Base-by-base conservation (phyloP, 2,888 invertebrate genomes). In the Campaea margaritaria region DNA sequence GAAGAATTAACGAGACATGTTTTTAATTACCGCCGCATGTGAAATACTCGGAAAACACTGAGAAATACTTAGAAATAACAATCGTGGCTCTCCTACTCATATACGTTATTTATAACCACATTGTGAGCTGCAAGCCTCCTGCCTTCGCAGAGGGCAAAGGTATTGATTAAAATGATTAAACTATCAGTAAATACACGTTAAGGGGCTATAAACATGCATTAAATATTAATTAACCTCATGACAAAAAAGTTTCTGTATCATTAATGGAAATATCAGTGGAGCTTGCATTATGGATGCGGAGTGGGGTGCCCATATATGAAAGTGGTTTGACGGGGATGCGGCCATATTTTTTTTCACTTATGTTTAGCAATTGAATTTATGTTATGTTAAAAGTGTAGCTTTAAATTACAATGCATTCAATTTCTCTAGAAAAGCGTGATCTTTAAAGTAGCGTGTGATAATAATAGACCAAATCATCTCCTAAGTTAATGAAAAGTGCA, bases 151-250 rank as follows among this genome's bases (percentile, higher is more conserved):
- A 68, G 50, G 51, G 56, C 49, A 61, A 62, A 47, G 49, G 67
- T 69, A 74, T 74, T 80, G 75, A 82, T 84, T 81, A 82, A 81
- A 84, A 81, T 84, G 82, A 85, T 83, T 78, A 81, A 85, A 79
- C 80, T 79, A 83, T 83, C 78, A 78, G 73, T 62, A 70, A 73
- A 75, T 80, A 81, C 81, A 81, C 79, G 82, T 83, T 82, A 76
- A 72, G 72, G 74, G 64, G 76, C 74, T 81, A 80, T 80, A 80
- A 81, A 83, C 82, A 82, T 80, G 75, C 78, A 85, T 88, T 84
- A 83, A 85, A 79, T 85, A 83, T 83, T 87, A 87, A 89, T 90
- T 88, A 89, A 84, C 81, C 79, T 82, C 73, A 79, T 78, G 69
- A 83, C 79, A 87, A 89, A 88, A 88, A 88, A 68, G 71, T 75